These are phyloP conservation scores for Corythornis vintsioides DNA, from an alignment of 2,113 vertebrate species.

Conservation along the genomic window DNA sequence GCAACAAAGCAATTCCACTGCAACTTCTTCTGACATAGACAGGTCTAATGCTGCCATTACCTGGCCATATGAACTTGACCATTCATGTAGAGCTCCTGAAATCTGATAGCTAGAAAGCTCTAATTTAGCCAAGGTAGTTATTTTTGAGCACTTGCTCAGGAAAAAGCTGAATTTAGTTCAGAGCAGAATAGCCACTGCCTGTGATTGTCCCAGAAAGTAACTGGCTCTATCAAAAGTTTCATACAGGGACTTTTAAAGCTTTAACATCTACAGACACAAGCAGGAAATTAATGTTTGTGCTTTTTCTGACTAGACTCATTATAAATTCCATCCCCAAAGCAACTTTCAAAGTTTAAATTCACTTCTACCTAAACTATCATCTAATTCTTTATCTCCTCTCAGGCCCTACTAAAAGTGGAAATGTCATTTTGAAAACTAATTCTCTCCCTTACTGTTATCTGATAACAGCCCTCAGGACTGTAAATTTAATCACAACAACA, in stretches of 20 bases:
- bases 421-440: background rate
- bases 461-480: background rate
- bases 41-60: background rate
- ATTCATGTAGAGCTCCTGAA: background rate
- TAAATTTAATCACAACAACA: background rate
- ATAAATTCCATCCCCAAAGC: constrained; percentile 17
- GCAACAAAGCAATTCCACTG: background rate
- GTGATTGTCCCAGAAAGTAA: constrained; percentile 58
- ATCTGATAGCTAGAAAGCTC: constrained; percentile 22
- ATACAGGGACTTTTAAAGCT: constrained; percentile 2
- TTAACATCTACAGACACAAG: constrained; percentile 30
- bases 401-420: background rate
- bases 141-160: constrained; percentile 56
- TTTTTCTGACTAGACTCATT: constrained; percentile 36
- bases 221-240: constrained; percentile 8
- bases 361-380: background rate
- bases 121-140: constrained; percentile 51
- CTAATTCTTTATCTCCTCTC: background rate
- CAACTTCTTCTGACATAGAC: background rate
- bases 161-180: constrained; percentile 64
- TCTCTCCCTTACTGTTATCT: background rate
- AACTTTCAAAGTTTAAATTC: constrained; percentile 8
- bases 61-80: background rate
- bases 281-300: constrained; percentile 40
- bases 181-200: constrained; percentile 39